These are phyloP conservation scores for Caenorhabditis panamensis DNA, from an alignment of 2,888 invertebrate species.

Conservation along the genomic window DNA sequence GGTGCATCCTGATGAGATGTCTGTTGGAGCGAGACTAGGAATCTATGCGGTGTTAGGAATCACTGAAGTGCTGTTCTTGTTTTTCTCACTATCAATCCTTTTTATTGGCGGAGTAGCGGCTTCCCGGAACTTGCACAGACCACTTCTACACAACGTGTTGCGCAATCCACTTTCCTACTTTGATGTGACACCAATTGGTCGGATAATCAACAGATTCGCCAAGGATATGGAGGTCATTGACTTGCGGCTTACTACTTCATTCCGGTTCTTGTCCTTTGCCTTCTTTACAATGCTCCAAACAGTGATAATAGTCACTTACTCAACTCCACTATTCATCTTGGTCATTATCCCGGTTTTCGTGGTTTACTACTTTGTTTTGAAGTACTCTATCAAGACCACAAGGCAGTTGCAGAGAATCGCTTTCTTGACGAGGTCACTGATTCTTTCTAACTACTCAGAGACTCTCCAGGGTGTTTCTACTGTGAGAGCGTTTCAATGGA, in stretches of 20 bases:
- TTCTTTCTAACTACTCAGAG: conserved; percentile 81
- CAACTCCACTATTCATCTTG: conserved; percentile 77
- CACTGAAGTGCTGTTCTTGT: conserved; percentile 60
- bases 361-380: conserved; percentile 83
- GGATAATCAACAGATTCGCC: conserved; percentile 82
- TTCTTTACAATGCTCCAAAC: conserved; percentile 38
- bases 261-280: conserved; percentile 70
- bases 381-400: conserved; percentile 95
- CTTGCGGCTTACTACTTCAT: conserved; percentile 71
- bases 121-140: conserved; percentile 72
- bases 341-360: conserved; percentile 78
- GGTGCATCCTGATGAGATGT: conserved; percentile 54
- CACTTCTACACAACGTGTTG: conserved; percentile 70
- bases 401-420: conserved; percentile 85
- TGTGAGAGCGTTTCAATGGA: conserved; percentile 78
- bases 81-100: too few species aligned
- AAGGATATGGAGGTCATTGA: conserved; percentile 79
- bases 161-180: conserved; percentile 82
- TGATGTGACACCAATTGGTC: conserved; percentile 82
- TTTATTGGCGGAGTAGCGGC: conserved; percentile 45
- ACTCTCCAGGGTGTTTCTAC: conserved; percentile 79
- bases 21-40: conserved; percentile 70
- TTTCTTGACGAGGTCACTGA: conserved; percentile 79
- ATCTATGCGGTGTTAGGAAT: conserved; percentile 77
- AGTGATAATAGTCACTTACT: conserved; percentile 77